A percentile compares a stretch with the other conserved stretches of the same genome.
These are phyloP conservation scores for Drosophila orosa DNA, from an alignment of 1,140 invertebrate genomes.

Conservation along the genomic window DNA sequence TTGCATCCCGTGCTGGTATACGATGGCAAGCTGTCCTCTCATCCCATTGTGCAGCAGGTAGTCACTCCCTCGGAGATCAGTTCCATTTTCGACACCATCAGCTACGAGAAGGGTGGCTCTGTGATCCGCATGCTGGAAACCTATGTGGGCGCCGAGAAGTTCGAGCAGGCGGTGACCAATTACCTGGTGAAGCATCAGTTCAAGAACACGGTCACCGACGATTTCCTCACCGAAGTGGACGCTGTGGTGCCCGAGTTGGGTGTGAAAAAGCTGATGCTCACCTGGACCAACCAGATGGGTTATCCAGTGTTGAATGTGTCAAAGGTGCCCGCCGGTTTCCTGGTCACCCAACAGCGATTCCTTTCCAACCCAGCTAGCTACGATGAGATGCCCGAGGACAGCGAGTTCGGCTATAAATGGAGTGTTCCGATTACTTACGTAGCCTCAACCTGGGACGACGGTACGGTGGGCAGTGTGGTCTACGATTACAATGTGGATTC, in stretches of 20 bases:
- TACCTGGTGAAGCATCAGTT: constrained; percentile 91
- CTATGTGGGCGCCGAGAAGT: constrained; percentile 91
- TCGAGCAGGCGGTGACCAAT: constrained; percentile 89
- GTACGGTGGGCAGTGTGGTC: constrained; percentile 52
- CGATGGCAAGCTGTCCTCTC: constrained; percentile 93
- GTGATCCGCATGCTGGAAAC: constrained; percentile 95
- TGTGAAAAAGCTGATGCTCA: constrained; percentile 92
- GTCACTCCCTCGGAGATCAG: constrained; percentile 94
- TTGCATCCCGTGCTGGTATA: constrained; percentile 90
- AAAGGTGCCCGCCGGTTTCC: constrained; percentile 84
- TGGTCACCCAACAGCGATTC: constrained; percentile 90
- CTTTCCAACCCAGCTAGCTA: constrained; percentile 87
- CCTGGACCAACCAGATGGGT: constrained; percentile 97
- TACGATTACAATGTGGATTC: constrained; percentile 55
- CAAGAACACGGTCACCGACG: constrained; percentile 91
- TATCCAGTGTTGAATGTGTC: constrained; percentile 91
- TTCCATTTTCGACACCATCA: constrained; percentile 95
- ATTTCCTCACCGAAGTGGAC: constrained; percentile 90
- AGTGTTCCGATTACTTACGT: constrained; percentile 91
- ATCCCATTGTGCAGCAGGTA: constrained; percentile 94
- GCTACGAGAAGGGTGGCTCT: constrained; percentile 96
- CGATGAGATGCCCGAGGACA: constrained; percentile 84
- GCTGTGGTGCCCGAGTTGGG: constrained; percentile 82
- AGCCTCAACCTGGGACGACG: constrained; percentile 85
- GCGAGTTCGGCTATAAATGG: constrained; percentile 90